phyloP scores from a whole-genome alignment of 2,888 invertebrate species.

The Limnephilus lunatus region DNA sequence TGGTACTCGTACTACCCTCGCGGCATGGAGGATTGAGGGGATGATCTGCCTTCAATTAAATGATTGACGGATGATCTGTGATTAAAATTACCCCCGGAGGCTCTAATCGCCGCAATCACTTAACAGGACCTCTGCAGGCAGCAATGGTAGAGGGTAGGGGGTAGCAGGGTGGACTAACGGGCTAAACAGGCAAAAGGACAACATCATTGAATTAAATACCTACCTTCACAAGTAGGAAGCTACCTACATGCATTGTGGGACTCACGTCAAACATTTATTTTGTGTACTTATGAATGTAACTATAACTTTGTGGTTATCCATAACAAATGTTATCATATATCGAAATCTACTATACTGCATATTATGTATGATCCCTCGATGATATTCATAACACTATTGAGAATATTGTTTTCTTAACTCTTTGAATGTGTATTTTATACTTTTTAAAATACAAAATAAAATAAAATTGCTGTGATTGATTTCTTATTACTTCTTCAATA shows the following conservation, averaged over 20 bases:
- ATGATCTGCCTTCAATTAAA: slow-evolving; percentile 32
- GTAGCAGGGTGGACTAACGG: not conserved
- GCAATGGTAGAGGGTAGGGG: not conserved
- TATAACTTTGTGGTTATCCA: too few species aligned
- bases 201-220: not conserved
- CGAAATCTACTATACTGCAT: too few species aligned
- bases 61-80: slow-evolving; percentile 41
- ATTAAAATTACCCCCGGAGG: slow-evolving; percentile 33
- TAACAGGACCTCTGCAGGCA: not conserved
- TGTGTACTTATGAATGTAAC: not conserved
- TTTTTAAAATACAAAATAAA: too few species aligned
- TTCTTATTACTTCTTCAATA: too few species aligned
- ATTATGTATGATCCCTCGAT: too few species aligned
- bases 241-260: not conserved
- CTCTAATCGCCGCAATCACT: slow-evolving; percentile 24
- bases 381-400: too few species aligned
- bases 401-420: too few species aligned
- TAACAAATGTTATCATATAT: too few species aligned
- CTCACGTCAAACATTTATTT: not conserved
- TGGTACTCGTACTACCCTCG: not conserved
- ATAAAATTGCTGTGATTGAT: too few species aligned
- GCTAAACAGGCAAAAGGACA: not conserved
- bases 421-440: too few species aligned
- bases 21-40: not conserved
- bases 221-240: too few species aligned